A percentile compares a stretch with the other conserved stretches of the same genome.
Conservation (phyloP, 1,140 invertebrate genomes). For the Zaprionus tsacasi region DNA sequence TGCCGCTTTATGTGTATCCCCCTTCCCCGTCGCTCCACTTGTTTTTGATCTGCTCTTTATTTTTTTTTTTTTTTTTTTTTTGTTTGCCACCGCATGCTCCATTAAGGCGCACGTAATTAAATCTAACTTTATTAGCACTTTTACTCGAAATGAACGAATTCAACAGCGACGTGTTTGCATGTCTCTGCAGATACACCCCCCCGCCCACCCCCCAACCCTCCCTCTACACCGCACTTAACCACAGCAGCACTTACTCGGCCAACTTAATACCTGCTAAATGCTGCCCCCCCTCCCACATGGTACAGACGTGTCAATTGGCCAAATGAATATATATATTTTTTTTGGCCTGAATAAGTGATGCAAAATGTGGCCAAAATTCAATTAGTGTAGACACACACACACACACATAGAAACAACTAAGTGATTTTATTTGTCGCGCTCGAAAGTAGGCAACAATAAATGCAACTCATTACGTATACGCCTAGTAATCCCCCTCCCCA, state of each 20-base stretch:
- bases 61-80: too few species aligned
- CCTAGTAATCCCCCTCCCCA: background rate
- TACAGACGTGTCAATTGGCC: slow-evolving; percentile 12
- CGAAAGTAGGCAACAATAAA: too few species aligned
- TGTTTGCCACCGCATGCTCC: slow-evolving; percentile 45
- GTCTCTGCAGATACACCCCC: slow-evolving; percentile 11
- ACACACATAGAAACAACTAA: too few species aligned
- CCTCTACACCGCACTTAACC: background rate
- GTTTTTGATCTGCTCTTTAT: background rate
- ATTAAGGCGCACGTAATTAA: slow-evolving; percentile 75
- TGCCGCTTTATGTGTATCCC: background rate
- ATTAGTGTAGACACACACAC: background rate
- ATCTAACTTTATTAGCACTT: slow-evolving; percentile 78
- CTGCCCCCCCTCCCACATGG: slow-evolving; percentile 2
- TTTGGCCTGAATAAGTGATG: slow-evolving; percentile 13
- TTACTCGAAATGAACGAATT: slow-evolving; percentile 42
- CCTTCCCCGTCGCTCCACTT: background rate
- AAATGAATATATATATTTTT: background rate
- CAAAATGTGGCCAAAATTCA: background rate
- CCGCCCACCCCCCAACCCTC: too few species aligned
- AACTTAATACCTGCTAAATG: slow-evolving; percentile 13
- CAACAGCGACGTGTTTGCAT: slow-evolving; percentile 30
- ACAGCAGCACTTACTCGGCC: background rate
- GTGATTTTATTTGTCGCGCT: too few species aligned
- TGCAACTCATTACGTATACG: too few species aligned